Percentiles rank a stretch among this genome's conserved stretches.
Evolutionary conservation across 2,797 vertebrate genomes (phyloP).

Genomic region (Monodelphis domestica): DNA sequence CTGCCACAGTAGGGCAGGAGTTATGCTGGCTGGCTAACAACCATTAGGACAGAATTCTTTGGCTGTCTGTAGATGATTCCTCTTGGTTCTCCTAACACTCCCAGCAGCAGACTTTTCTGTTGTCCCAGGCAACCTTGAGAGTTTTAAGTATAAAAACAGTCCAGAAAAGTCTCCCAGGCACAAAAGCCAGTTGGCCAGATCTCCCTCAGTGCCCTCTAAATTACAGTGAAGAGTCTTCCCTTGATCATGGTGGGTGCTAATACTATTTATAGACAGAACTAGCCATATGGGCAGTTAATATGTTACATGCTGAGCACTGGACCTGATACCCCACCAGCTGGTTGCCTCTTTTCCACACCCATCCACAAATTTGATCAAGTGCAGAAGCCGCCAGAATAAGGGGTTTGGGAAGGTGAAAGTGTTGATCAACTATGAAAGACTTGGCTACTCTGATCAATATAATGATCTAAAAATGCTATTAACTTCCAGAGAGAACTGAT

Average conservation of each 20-base stretch:
- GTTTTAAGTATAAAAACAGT: background rate
- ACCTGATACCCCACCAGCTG: background rate
- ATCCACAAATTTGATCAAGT: background rate
- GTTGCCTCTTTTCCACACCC: background rate
- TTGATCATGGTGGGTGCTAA: background rate
- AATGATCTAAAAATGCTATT: too few species aligned
- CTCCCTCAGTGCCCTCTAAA: conserved; percentile 14
- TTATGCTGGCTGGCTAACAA: background rate
- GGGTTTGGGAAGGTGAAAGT: background rate
- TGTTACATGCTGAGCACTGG: background rate
- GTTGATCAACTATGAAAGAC: too few species aligned
- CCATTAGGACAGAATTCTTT: background rate
- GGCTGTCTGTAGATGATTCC: background rate
- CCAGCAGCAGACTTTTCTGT: conserved; percentile 20
- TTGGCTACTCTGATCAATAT: too few species aligned
- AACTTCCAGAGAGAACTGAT: too few species aligned
- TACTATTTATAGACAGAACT: background rate
- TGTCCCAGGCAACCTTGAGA: background rate
- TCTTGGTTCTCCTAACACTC: background rate
- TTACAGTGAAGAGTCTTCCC: background rate
- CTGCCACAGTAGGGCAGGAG: background rate
- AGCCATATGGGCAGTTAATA: background rate
- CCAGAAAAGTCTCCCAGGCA: background rate
- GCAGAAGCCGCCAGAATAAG: background rate
- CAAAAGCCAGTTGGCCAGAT: conserved; percentile 15